phyloP scores from a whole-genome alignment of 1,140 invertebrate species.

The Ylistrum balloti region DNA sequence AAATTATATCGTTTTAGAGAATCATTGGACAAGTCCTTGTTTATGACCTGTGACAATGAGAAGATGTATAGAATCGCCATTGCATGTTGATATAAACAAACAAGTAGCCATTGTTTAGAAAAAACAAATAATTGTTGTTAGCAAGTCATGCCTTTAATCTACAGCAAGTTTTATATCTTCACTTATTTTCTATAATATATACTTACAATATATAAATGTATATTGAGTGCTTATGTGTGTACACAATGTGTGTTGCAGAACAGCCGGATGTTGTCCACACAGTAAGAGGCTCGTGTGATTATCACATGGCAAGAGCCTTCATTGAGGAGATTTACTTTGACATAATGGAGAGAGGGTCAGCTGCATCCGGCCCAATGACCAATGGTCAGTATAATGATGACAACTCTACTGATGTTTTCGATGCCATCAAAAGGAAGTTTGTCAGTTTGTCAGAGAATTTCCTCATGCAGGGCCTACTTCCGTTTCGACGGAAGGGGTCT shows the following conservation, averaged over 20 bases:
- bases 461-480: conserved; percentile 67
- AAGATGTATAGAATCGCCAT: too few species aligned
- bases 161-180: too few species aligned
- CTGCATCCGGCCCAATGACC: conserved; percentile 58
- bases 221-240: not conserved
- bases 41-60: too few species aligned
- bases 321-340: conserved; percentile 62
- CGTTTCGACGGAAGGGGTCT: conserved; percentile 64
- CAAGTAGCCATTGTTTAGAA: too few species aligned
- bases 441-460: conserved; percentile 67
- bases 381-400: conserved; percentile 56
- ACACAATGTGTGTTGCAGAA: conserved; percentile 39
- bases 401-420: conserved; percentile 67
- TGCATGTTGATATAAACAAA: too few species aligned
- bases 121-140: too few species aligned
- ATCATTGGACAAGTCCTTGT: too few species aligned
- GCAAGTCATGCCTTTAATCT: too few species aligned
- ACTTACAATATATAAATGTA: too few species aligned
- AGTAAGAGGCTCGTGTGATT: conserved; percentile 43
- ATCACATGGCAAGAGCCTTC: conserved; percentile 62
- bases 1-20: too few species aligned
- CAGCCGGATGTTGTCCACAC: conserved; percentile 44
- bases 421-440: conserved; percentile 68
- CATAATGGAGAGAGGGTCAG: conserved; percentile 59
- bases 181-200: too few species aligned